A percentile compares a stretch with the other conserved stretches of the same genome.
Conservation (phyloP, 2,888 invertebrate genomes). For the Embidobia sp. region DNA sequence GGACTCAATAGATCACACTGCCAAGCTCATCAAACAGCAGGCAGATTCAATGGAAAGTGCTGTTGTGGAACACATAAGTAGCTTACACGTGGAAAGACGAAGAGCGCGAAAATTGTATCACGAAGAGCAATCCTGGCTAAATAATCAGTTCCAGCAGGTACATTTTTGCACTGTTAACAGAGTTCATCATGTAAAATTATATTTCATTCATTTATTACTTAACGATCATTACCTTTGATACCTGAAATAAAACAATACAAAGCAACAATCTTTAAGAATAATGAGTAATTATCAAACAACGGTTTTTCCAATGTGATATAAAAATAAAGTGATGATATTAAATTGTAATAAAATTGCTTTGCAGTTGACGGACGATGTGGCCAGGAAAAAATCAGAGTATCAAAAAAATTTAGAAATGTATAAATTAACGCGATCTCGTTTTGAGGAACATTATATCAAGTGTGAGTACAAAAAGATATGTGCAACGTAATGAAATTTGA, state of each 20-base stretch:
- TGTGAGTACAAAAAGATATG: conserved; percentile 84
- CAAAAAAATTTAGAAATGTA: conserved; percentile 95
- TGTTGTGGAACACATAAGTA: conserved; percentile 90
- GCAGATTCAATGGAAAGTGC: conserved; percentile 92
- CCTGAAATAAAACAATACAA: too few species aligned
- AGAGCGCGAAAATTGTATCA: conserved; percentile 93
- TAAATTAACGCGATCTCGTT: conserved; percentile 93
- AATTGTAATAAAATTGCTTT: too few species aligned
- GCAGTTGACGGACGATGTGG: conserved; percentile 94
- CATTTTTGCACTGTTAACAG: too few species aligned
- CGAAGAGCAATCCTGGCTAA: conserved; percentile 90
- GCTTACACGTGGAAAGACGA: conserved; percentile 93
- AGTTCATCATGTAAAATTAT: too few species aligned
- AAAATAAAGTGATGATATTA: too few species aligned
- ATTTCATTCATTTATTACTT: too few species aligned
- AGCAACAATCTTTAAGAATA: too few species aligned
- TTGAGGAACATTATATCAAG: conserved; percentile 96
- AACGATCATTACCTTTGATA: too few species aligned
- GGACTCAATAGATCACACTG: conserved; percentile 93
- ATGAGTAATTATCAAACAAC: too few species aligned
- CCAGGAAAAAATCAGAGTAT: conserved; percentile 94
- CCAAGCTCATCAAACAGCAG: conserved; percentile 90
- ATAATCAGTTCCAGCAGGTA: conserved; percentile 80
- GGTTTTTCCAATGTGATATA: too few species aligned
- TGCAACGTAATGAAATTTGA: conserved; percentile 4